Base-by-base conservation (phyloP, 2,113 vertebrate genomes). In the Fukomys damarensis region DNA sequence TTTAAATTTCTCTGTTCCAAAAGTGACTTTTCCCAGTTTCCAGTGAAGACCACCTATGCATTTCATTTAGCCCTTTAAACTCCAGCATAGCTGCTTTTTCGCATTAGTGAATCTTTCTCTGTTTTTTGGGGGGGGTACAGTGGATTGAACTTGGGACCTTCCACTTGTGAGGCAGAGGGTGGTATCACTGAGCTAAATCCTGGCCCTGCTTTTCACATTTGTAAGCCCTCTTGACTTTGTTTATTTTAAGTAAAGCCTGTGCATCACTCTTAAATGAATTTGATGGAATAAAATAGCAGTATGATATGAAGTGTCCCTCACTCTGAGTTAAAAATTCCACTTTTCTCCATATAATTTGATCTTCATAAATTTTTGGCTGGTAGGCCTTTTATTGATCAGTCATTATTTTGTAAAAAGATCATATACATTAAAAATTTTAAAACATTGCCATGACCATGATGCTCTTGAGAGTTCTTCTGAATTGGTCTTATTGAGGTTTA, bases 271-370 rank as follows among this genome's bases (percentile, higher is more conserved):
- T 89, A 87, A 97, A 14, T 92, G 46, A 56, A 58, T 66, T 49
- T 46, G 24, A 65, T 92, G 30, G 74, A 93, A 84, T 84, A 65
- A 88, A 86, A 93, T 84, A 81, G n/a, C 46, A 89, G 12, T 58
- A 85, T 81, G 24, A 46, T 72, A 72, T 52, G 80, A 92, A 63
- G 63, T 49, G 61, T 66, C 30, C 63, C 72, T 93, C 43, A 91
- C 12, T 92, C 38, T 66, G 79, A 91, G 26, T 93, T 32, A 88
- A 83, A 79, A 63, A 54, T 86, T 72, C n/a, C 35, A 68, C 85
- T 96, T 92, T 93, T 93, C 7, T 68, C 49, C 58, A 90, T 22
- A 46, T 89, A 96, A 90, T 76, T 96, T 92, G 58, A 56, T 96
- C 49, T 91, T 94, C 83, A 90, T 87, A 84, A 92, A 43, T 89